Percentiles rank a stretch among this genome's conserved stretches.
Evolutionary conservation across 2,113 vertebrate genomes (phyloP).

Genomic region (Chamaetylas fuelleborni): DNA sequence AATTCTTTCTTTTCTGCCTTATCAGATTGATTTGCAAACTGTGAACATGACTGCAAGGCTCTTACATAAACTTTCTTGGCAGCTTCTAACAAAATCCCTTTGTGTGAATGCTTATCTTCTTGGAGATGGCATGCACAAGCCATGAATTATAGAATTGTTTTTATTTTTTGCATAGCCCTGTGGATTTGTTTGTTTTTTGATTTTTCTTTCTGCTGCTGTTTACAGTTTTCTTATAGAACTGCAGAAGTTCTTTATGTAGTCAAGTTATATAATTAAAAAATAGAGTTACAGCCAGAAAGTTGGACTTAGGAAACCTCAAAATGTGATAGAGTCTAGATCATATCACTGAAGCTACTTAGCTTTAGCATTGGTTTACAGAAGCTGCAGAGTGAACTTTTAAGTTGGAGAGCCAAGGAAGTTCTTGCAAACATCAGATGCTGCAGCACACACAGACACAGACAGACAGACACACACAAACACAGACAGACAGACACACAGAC

Average conservation of each 20-base stretch:
- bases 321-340: neutral
- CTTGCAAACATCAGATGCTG: neutral
- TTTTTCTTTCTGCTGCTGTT: neutral
- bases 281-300: neutral
- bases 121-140: neutral
- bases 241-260: neutral
- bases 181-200: neutral
- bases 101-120: neutral
- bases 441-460: neutral
- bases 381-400: neutral
- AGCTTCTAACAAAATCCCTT: neutral
- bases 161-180: neutral
- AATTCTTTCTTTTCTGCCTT: neutral
- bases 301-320: neutral
- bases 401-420: neutral
- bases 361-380: neutral
- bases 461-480: neutral
- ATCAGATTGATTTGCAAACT: neutral
- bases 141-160: neutral
- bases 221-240: neutral
- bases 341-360: neutral
- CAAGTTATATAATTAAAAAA: neutral
- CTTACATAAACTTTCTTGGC: neutral
- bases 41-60: neutral
- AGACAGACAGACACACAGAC: neutral